A percentile compares a stretch with the other conserved stretches of the same genome.
Evolutionary conservation across 2,113 vertebrate species (phyloP).

Genomic region (Chaenogobius annularis): DNA sequence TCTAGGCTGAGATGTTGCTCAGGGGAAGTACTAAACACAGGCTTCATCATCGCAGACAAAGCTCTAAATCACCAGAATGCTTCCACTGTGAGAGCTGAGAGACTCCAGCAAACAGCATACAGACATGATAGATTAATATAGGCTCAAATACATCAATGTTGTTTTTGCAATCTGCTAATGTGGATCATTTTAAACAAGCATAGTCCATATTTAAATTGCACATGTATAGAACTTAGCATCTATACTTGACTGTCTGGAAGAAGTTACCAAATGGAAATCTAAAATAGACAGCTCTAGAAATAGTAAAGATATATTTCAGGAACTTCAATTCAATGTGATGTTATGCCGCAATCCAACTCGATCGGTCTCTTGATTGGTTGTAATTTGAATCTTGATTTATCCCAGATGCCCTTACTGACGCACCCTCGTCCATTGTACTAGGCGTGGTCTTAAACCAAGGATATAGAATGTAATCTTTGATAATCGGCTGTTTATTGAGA

Average conservation of each 20-base stretch:
- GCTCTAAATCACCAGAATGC: conserved; percentile 11
- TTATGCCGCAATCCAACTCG: no score
- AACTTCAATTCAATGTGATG: background rate
- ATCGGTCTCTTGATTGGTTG: background rate
- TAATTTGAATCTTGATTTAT: background rate
- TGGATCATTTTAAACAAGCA: background rate
- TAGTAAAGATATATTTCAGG: no score
- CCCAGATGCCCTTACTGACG: background rate
- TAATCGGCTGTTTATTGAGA: no score
- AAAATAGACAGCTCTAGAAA: background rate
- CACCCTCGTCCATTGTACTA: background rate
- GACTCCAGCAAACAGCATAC: conserved; percentile 7
- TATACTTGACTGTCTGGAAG: background rate
- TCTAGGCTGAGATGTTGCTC: conserved; percentile 13
- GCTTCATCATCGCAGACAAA: conserved; percentile 14
- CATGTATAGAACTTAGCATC: background rate
- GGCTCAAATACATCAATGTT: background rate
- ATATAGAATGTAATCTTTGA: background rate
- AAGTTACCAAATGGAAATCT: background rate
- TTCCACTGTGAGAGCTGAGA: background rate
- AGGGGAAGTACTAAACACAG: conserved; percentile 11
- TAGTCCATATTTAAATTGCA: background rate
- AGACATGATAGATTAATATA: conserved; percentile 6
- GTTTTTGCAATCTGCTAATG: conserved; percentile 6
- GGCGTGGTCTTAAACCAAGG: background rate